phyloP scores from a whole-genome alignment of 2,113 vertebrate genomes.

The Cavia aperea region DNA sequence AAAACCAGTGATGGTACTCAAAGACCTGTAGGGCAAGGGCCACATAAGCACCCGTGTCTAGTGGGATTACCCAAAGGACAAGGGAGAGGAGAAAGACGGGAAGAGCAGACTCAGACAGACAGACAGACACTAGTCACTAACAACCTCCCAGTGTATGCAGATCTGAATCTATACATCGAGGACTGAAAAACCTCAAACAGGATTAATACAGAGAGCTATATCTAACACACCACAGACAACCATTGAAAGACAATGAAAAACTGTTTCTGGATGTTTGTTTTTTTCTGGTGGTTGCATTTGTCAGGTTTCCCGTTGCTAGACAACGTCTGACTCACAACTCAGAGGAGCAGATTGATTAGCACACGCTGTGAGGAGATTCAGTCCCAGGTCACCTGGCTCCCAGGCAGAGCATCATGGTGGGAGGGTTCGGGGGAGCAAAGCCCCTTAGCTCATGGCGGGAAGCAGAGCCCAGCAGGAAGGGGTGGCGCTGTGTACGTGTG shows the following conservation, averaged over 20 bases:
- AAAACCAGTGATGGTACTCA: background rate
- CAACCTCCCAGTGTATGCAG: background rate
- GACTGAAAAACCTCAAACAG: background rate
- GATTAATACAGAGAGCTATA: background rate
- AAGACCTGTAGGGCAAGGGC: background rate
- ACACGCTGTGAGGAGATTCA: background rate
- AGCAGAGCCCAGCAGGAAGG: background rate
- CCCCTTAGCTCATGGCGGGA: background rate
- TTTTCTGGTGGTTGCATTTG: background rate
- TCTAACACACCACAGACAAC: background rate
- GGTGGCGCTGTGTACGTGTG: no score
- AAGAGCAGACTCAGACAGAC: background rate
- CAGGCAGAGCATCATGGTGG: background rate
- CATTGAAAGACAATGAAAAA: background rate
- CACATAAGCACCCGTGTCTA: background rate
- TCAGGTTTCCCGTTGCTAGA: background rate
- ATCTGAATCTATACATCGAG: background rate
- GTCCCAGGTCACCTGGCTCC: background rate
- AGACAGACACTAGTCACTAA: background rate
- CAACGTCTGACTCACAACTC: background rate
- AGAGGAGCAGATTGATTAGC: background rate
- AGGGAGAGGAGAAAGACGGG: background rate
- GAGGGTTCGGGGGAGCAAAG: background rate
- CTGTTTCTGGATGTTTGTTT: background rate
- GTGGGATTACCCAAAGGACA: background rate